Percentiles rank a stretch among this genome's conserved stretches.
These are phyloP conservation scores for Strigamia crassipes DNA, from an alignment of 2,888 invertebrate genomes.

Conservation along the genomic window DNA sequence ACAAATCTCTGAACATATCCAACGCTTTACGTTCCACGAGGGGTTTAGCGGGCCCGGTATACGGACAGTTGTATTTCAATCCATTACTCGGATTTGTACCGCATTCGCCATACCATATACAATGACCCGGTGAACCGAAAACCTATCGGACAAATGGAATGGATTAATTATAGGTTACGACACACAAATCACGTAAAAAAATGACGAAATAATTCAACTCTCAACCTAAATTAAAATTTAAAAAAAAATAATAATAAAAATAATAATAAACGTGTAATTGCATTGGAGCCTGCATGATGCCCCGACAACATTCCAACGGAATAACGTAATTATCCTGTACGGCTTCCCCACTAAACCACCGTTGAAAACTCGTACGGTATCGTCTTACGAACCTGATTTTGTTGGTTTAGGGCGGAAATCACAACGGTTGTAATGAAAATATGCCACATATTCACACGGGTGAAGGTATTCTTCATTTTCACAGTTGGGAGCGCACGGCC, in stretches of 20 bases:
- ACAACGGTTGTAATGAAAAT: not conserved
- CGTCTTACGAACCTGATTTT: not conserved
- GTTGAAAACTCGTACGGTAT: not conserved
- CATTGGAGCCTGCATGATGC: not conserved
- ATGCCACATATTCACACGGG: not conserved
- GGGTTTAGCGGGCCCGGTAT: not conserved
- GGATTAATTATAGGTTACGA: not conserved
- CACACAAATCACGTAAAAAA: not conserved
- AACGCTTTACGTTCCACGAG: not conserved
- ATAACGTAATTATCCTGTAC: not conserved
- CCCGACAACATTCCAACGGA: not conserved
- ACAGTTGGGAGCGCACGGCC: not conserved
- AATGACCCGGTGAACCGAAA: constrained; percentile 18
- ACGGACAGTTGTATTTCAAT: not conserved
- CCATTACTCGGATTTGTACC: not conserved
- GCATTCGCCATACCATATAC: constrained; percentile 38
- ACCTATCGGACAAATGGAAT: not conserved
- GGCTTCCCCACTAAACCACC: not conserved
- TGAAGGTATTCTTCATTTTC: not conserved
- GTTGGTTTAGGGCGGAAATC: not conserved
- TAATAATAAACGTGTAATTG: not conserved
- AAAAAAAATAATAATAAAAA: not conserved
- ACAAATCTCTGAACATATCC: not conserved
- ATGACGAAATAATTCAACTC: not conserved
- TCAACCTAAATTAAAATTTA: not conserved